phyloP scores from a whole-genome alignment of 2,888 invertebrate genomes.

The Cosmia pyralina region DNA sequence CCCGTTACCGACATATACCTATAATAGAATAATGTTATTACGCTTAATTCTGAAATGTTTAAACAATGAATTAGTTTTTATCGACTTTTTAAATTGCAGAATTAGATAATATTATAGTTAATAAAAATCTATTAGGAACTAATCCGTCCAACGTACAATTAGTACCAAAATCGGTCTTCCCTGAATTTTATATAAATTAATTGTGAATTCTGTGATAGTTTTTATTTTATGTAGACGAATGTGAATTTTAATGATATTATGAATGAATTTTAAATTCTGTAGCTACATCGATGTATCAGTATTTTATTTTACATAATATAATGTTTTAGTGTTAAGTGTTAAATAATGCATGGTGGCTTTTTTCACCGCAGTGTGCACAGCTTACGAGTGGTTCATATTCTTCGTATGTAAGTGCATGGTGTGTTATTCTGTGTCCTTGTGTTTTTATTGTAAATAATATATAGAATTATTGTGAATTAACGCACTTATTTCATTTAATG shows the following conservation, averaged over 20 bases:
- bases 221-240: slow-evolving; percentile 67
- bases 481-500: slow-evolving; percentile 88
- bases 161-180: slow-evolving; percentile 78
- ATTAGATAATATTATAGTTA: slow-evolving; percentile 26
- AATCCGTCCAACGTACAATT: slow-evolving; percentile 78
- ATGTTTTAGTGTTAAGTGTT: slow-evolving; percentile 70
- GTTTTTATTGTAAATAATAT: slow-evolving; percentile 87
- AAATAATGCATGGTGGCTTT: slow-evolving; percentile 82
- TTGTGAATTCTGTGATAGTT: slow-evolving; percentile 81
- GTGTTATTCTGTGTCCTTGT: slow-evolving; percentile 86
- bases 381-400: slow-evolving; percentile 83
- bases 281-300: slow-evolving; percentile 70
- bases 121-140: slow-evolving; percentile 45
- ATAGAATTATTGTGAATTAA: slow-evolving; percentile 88
- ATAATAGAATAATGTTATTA: slow-evolving; percentile 54
- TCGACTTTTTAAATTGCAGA: slow-evolving; percentile 28
- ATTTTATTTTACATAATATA: slow-evolving; percentile 70
- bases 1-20: slow-evolving; percentile 54
- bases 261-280: slow-evolving; percentile 67
- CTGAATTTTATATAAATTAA: slow-evolving; percentile 65
- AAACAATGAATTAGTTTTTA: slow-evolving; percentile 31
- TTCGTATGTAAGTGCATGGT: slow-evolving; percentile 89
- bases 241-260: slow-evolving; percentile 57
- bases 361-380: slow-evolving; percentile 85
- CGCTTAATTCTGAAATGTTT: slow-evolving; percentile 55